Conservation (phyloP, 2,113 vertebrate genomes). For the Oreochromis niloticus region DNA sequence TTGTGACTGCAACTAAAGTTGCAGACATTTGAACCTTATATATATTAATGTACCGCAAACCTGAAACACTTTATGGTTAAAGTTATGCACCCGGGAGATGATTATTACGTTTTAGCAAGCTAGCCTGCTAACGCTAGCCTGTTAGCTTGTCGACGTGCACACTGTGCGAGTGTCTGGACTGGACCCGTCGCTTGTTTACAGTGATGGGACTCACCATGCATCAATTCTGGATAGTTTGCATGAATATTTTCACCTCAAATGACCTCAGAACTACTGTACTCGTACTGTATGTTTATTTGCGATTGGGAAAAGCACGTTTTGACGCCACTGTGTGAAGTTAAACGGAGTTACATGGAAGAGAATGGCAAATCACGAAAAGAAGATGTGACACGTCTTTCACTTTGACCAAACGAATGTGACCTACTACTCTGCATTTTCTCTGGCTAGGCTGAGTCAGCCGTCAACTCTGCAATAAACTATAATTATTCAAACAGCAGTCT, state of each 20-base stretch:
- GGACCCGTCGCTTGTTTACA: slow-evolving; percentile 24
- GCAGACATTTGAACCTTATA: rapidly evolving
- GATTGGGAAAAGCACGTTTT: neutral
- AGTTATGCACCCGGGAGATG: neutral
- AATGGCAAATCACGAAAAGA: neutral
- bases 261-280: rapidly evolving
- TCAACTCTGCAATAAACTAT: slow-evolving; percentile 20
- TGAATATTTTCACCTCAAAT: neutral
- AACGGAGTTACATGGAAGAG: neutral
- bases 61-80: neutral
- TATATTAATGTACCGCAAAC: rapidly evolving
- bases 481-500: slow-evolving; percentile 24
- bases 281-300: neutral
- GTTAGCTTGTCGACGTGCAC: slow-evolving; percentile 32
- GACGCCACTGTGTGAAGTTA: neutral
- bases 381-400: neutral
- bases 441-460: neutral
- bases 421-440: neutral
- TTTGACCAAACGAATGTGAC: neutral
- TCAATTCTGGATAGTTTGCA: neutral
- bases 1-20: neutral
- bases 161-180: neutral
- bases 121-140: slow-evolving; percentile 16
- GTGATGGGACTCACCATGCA: neutral
- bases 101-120: neutral